phyloP scores from a whole-genome alignment of 2,113 vertebrate genomes.

The Geothlypis trichas region DNA sequence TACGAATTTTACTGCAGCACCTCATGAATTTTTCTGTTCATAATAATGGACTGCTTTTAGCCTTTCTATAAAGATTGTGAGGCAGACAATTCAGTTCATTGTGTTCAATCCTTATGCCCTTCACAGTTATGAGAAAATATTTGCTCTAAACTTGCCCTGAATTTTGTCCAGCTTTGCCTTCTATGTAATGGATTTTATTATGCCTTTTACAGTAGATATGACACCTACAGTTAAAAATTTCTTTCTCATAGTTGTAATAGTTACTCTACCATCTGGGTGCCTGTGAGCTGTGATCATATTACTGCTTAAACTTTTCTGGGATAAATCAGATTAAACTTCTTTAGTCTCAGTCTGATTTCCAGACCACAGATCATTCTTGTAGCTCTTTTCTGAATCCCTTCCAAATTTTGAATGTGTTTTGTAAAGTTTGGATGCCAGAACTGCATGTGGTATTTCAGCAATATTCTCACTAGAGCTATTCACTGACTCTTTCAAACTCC shows the following conservation, averaged over 20 bases:
- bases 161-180: neutral
- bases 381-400: slow-evolving; percentile 36
- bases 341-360: slow-evolving; percentile 54
- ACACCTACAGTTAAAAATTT: neutral
- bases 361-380: slow-evolving; percentile 26
- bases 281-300: slow-evolving; percentile 12
- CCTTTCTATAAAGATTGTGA: neutral
- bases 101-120: neutral
- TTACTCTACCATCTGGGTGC: neutral
- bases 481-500: slow-evolving; percentile 9
- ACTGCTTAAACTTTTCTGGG: slow-evolving; percentile 26
- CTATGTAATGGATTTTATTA: neutral
- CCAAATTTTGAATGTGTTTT: slow-evolving; percentile 9
- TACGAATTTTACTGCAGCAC: neutral
- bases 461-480: slow-evolving; percentile 33
- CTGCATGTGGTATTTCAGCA: slow-evolving; percentile 37
- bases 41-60: neutral
- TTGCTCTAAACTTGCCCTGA: neutral
- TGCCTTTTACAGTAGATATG: neutral
- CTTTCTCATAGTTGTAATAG: neutral
- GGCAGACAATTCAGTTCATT: neutral
- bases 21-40: neutral
- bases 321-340: slow-evolving; percentile 50
- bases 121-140: neutral
- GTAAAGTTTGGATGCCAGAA: slow-evolving; percentile 32